phyloP scores from a whole-genome alignment of 2,113 vertebrate genomes.

The Macquaria australasica region DNA sequence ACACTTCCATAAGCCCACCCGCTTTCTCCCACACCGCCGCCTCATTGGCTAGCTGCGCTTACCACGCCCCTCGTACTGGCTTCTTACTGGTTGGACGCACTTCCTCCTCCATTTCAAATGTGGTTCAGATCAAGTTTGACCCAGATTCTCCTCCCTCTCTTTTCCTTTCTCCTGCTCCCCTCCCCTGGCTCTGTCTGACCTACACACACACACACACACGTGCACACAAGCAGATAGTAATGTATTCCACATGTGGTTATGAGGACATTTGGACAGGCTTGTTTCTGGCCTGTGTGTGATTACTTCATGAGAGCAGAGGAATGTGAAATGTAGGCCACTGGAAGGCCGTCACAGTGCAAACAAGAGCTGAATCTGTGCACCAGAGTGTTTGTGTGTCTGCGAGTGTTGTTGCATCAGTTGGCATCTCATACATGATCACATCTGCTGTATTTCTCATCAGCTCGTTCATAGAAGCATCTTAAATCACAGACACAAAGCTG shows the following conservation, averaged over 20 bases:
- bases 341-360: slow-evolving; percentile 11
- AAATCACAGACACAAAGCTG: not conserved
- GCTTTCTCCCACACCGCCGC: not conserved
- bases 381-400: not conserved
- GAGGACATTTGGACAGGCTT: slow-evolving; percentile 47
- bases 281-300: slow-evolving; percentile 22
- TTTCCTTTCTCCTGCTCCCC: not conserved
- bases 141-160: slow-evolving; percentile 63
- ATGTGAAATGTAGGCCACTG: slow-evolving; percentile 52
- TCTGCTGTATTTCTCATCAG: not conserved
- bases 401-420: not conserved
- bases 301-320: slow-evolving; percentile 35
- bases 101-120: slow-evolving; percentile 77
- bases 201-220: slow-evolving; percentile 31
- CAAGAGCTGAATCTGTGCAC: slow-evolving; percentile 1
- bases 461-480: not conserved
- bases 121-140: slow-evolving; percentile 76
- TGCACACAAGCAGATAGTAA: slow-evolving; percentile 32
- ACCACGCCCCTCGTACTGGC: slow-evolving; percentile 43
- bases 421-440: not conserved
- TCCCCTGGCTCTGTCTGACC: slow-evolving; percentile 51
- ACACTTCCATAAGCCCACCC: slow-evolving; percentile 70
- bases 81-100: slow-evolving; percentile 71
- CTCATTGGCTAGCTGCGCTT: slow-evolving; percentile 68
- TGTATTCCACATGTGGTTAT: slow-evolving; percentile 75